Evolutionary conservation across 2,888 invertebrate genomes (phyloP).

Genomic region (Frankliniella fusca): DNA sequence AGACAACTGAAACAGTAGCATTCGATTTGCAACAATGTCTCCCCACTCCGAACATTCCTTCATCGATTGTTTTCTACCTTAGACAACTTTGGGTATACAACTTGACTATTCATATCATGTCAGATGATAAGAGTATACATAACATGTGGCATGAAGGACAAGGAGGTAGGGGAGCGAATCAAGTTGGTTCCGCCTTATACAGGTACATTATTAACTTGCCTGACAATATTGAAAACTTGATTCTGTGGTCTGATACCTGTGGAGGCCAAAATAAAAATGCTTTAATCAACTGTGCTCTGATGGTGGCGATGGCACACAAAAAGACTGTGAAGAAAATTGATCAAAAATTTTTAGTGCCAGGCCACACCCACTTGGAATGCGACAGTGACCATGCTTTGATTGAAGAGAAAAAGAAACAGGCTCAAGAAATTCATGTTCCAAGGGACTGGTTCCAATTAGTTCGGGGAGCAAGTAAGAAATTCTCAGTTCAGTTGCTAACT

Average conservation of each 20-base stretch:
- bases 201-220: not conserved
- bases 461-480: not conserved
- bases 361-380: not conserved
- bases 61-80: not conserved
- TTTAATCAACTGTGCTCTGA: not conserved
- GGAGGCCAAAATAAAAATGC: not conserved
- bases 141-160: not conserved
- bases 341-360: not conserved
- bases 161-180: not conserved
- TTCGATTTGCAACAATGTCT: not conserved
- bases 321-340: not conserved
- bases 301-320: not conserved
- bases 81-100: not conserved
- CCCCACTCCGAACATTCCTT: not conserved
- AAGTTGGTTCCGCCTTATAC: not conserved
- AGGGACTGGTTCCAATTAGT: not conserved
- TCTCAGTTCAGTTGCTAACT: not conserved
- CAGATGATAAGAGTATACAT: not conserved
- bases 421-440: not conserved
- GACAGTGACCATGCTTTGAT: not conserved
- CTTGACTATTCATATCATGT: not conserved
- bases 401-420: not conserved
- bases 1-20: not conserved
- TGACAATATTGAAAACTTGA: not conserved
- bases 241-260: not conserved